A percentile compares a stretch with the other conserved stretches of the same genome.
Conservation (phyloP, 1,140 invertebrate species). For the Platorchestia sp. region DNA sequence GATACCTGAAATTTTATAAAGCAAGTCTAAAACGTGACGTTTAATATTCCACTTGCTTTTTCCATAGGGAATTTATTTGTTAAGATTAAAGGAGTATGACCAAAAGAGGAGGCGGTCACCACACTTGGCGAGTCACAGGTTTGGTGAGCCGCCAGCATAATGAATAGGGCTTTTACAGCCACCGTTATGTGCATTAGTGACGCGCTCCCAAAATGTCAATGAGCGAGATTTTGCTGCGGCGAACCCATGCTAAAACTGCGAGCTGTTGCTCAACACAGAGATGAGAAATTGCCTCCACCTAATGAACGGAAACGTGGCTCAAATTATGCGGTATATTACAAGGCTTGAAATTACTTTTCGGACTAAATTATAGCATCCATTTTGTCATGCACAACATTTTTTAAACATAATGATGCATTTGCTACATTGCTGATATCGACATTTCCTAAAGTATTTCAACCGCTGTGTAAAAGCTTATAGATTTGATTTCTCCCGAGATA, state of each 20-base stretch:
- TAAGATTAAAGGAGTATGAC: not conserved
- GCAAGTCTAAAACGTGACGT: not conserved
- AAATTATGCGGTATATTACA: not conserved
- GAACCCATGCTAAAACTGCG: not conserved
- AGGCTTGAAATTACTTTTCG: not conserved
- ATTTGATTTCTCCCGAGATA: too few relatives aligned
- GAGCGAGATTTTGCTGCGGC: not conserved
- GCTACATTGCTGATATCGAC: too few relatives aligned
- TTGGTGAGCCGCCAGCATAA: not conserved
- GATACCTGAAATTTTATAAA: not conserved
- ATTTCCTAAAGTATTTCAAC: too few relatives aligned
- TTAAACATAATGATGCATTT: too few relatives aligned
- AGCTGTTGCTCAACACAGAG: not conserved
- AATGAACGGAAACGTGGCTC: not conserved
- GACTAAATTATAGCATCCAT: not conserved
- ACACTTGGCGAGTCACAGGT: not conserved
- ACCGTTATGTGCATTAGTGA: not conserved
- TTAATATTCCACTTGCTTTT: not conserved
- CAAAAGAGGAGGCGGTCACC: not conserved
- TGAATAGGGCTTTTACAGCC: not conserved
- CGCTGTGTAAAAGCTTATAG: too few relatives aligned
- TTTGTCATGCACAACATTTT: too few relatives aligned
- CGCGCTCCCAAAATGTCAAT: not conserved
- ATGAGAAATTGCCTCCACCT: not conserved
- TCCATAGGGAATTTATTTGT: not conserved